Percentiles rank a stretch among this genome's conserved stretches.
These are phyloP conservation scores for Meriones unguiculatus DNA, from an alignment of 2,113 vertebrate species.

Conservation along the genomic window DNA sequence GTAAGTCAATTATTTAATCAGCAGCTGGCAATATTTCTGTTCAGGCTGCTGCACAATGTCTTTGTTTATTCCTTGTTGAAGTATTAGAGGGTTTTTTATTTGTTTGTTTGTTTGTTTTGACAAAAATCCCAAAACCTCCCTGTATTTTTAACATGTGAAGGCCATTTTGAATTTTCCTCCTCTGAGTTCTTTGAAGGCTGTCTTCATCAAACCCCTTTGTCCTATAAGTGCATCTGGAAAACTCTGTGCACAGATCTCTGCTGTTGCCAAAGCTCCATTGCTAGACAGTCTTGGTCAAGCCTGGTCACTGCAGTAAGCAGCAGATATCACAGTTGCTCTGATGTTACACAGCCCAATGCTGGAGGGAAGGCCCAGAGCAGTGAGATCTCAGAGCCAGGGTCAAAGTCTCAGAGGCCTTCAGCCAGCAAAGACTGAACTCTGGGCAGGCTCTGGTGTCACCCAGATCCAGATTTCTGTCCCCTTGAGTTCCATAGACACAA, in stretches of 20 bases:
- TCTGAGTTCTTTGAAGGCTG: slow-evolving; percentile 7
- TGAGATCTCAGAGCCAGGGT: background rate
- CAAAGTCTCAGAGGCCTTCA: background rate
- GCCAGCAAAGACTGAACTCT: background rate
- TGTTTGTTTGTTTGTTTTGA: background rate
- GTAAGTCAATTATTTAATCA: slow-evolving; percentile 42
- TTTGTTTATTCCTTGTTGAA: slow-evolving; percentile 64
- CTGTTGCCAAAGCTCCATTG: fast-evolving
- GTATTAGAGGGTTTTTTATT: background rate
- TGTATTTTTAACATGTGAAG: slow-evolving; percentile 40
- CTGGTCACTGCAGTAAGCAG: fast-evolving
- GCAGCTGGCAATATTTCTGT: slow-evolving; percentile 59
- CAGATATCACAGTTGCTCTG: background rate
- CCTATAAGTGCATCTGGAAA: background rate
- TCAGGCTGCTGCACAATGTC: slow-evolving; percentile 57
- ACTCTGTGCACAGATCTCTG: background rate
- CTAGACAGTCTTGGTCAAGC: background rate
- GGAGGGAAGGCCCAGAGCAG: background rate
- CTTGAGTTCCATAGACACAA: background rate
- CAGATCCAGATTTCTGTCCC: background rate
- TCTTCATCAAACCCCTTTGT: background rate
- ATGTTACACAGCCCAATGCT: fast-evolving
- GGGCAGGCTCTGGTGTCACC: background rate
- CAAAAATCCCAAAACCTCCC: background rate
- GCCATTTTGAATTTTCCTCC: slow-evolving; percentile 26